Evolutionary conservation across 1,140 invertebrate genomes (phyloP).

Genomic region (Trialeurodes vaporariorum): DNA sequence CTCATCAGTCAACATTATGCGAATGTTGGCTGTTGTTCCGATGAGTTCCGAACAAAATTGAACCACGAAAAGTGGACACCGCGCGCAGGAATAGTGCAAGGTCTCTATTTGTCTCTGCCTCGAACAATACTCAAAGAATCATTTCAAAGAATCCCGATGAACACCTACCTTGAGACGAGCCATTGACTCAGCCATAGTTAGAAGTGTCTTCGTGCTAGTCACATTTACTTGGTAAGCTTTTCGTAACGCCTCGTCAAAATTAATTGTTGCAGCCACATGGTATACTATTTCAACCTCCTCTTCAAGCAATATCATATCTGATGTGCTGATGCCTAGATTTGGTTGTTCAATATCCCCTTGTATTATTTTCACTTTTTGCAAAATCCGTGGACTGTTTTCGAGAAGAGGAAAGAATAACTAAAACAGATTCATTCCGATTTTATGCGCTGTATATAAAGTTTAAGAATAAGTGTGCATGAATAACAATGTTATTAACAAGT

Average conservation of each 20-base stretch:
- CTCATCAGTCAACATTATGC: too few relatives aligned
- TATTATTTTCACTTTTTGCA: conserved; percentile 49
- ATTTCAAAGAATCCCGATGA: conserved; percentile 14
- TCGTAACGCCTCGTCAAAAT: conserved; percentile 70
- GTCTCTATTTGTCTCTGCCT: too few relatives aligned
- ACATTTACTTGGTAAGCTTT: conserved; percentile 47
- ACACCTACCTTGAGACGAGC: conserved; percentile 50
- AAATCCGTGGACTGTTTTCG: conserved; percentile 39
- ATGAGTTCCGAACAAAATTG: too few relatives aligned
- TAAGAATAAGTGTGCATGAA: too few relatives aligned
- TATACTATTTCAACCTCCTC: conserved; percentile 57
- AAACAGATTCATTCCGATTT: conserved; percentile 12
- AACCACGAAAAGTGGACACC: too few relatives aligned
- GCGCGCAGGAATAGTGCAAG: too few relatives aligned
- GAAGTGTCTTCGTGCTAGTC: conserved; percentile 43
- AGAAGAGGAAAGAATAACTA: conserved; percentile 25
- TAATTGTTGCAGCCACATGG: conserved; percentile 78
- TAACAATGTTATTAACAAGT: not conserved
- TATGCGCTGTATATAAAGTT: too few relatives aligned
- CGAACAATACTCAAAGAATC: too few relatives aligned
- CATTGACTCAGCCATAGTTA: conserved; percentile 49
- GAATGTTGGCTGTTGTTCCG: too few relatives aligned
- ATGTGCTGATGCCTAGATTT: conserved; percentile 45
- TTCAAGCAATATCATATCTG: conserved; percentile 44
- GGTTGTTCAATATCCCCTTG: conserved; percentile 48